Evolutionary conservation across 2,113 vertebrate species (phyloP), one percentile per base, ranked within the genome.

Genomic region (Petrocephalus microphthalmus): DNA sequence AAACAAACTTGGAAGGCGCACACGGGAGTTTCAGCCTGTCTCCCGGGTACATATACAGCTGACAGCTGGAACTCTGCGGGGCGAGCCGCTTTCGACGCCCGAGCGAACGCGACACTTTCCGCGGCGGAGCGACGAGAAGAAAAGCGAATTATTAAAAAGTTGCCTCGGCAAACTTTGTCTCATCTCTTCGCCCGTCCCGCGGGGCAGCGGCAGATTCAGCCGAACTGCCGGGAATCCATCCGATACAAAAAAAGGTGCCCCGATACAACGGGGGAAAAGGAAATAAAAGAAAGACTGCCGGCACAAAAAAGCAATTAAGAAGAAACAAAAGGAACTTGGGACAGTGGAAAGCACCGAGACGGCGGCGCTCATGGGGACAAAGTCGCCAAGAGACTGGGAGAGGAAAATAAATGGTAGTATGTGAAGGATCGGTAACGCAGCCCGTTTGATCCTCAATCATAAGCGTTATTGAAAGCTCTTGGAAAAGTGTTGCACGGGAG

Each of bases 111-210:
- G 19, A 42, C 33, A 19, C 22, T 11, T 15, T 6, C 37, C 53
- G 7, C 3, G 54, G 85, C 8, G 22, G 47, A 42, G 4, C 22
- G 29, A 60, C 37, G 7, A 60, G 29, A 57, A 86, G 45, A 22
- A 64, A 60, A 67, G 47, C 86, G 11, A 89, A n/a, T 49, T 57
- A 78, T 52, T 86, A 60, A 84, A 84, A 91, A 91, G 92, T 92
- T 91, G 93, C 47, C 29, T 87, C 83, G 20, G 45, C 51, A 87
- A 89, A 86, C 71, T 86, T 86, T 89, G 64, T 85, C 42, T 60
- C 51, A 67, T 92, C 92, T 93, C 93, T 93, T 54, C 49, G 45
- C 7, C 25, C 60, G 64, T 47, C 71, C 94, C 90, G 93, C 90
- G 91, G 91, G 85, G 91, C 89, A 91, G 93, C 29, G 51, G 86